phyloP scores from a whole-genome alignment of 2,113 vertebrate species.

The Girardinichthys multiradiatus region DNA sequence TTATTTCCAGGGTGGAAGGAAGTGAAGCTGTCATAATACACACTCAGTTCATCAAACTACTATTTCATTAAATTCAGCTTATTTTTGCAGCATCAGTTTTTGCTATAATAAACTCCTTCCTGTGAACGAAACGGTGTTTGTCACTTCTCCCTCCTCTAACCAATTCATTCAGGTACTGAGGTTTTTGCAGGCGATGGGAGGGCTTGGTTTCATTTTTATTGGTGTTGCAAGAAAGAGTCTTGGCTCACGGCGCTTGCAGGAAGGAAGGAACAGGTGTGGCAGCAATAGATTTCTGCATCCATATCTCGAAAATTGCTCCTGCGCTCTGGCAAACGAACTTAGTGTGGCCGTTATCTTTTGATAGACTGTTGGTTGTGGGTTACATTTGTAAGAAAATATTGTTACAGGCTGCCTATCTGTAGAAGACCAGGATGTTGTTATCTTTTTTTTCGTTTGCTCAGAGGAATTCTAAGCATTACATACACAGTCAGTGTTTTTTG shows the following conservation, averaged over 20 bases:
- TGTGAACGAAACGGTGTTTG: neutral
- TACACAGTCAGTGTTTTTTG: too few relatives aligned
- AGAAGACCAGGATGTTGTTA: neutral
- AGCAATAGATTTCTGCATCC: conserved; percentile 32
- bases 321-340: conserved; percentile 27
- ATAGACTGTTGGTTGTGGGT: conserved; percentile 32
- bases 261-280: conserved; percentile 82
- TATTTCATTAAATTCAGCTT: neutral
- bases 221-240: conserved; percentile 44
- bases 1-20: neutral
- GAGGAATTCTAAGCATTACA: too few relatives aligned
- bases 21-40: neutral
- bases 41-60: neutral
- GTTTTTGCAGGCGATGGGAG: conserved; percentile 28
- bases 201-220: conserved; percentile 31
- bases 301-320: conserved; percentile 44
- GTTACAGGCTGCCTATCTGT: neutral
- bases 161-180: conserved; percentile 38
- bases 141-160: neutral
- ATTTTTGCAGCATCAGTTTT: neutral
- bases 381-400: conserved; percentile 11
- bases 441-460: neutral
- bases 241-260: conserved; percentile 43
- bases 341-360: conserved; percentile 24
- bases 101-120: neutral